phyloP scores from a whole-genome alignment of 2,113 vertebrate species.

The Smithornis capensis region DNA sequence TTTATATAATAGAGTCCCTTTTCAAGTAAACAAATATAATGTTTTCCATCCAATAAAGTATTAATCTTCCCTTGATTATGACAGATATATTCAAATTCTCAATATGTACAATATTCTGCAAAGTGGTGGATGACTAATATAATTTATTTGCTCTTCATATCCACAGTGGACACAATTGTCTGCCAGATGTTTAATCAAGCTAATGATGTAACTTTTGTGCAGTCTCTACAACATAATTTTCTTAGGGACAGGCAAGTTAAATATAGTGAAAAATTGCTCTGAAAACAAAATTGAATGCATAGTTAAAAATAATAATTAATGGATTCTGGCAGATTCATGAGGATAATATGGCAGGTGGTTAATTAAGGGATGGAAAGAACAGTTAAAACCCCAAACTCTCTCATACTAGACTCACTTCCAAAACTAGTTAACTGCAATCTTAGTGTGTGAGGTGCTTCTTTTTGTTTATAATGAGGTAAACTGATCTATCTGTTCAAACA shows the following conservation, averaged over 20 bases:
- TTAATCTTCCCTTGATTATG: background rate
- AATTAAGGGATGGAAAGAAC: background rate
- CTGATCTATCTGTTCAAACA: background rate
- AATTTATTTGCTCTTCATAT: conserved; percentile 44
- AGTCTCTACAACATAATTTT: conserved; percentile 36
- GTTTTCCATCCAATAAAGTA: background rate
- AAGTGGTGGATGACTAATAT: background rate
- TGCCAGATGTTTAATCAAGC: conserved; percentile 50
- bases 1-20: background rate
- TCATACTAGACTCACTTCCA: background rate
- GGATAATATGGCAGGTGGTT: background rate
- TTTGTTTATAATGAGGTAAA: background rate
- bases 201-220: conserved; percentile 15
- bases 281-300: conserved; percentile 25
- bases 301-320: background rate
- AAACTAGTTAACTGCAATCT: background rate
- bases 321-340: background rate
- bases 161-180: background rate
- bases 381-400: background rate
- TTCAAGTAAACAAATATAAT: conserved; percentile 10
- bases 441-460: background rate
- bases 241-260: background rate
- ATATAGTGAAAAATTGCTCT: conserved; percentile 11
- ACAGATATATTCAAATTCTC: background rate
- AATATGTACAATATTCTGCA: background rate